phyloP scores from a whole-genome alignment of 2,888 invertebrate genomes.

The Dromius quadrimaculatus region DNA sequence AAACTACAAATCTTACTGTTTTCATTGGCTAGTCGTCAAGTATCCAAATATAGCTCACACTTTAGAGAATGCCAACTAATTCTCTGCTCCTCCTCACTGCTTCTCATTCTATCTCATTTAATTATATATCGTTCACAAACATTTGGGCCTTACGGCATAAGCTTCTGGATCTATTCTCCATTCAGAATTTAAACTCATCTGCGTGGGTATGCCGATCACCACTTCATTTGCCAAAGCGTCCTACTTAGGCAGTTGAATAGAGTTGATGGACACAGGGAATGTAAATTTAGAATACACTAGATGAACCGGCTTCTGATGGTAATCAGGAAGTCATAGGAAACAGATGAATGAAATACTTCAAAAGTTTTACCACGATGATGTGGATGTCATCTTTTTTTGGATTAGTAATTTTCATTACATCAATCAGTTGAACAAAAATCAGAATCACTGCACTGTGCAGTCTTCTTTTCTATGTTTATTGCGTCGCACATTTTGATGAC shows the following conservation, averaged over 20 bases:
- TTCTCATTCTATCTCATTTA: conserved; percentile 6
- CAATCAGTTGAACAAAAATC: no score
- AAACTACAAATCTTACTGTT: no score
- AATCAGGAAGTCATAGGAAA: not conserved
- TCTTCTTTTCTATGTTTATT: no score
- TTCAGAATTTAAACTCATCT: conserved; percentile 18
- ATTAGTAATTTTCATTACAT: no score
- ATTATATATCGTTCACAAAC: conserved; percentile 36
- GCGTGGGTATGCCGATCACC: conserved; percentile 17
- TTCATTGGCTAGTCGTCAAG: not conserved
- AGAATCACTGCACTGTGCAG: no score
- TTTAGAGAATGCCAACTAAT: not conserved
- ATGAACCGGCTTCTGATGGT: not conserved
- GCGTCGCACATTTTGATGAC: no score
- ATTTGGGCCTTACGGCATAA: conserved; percentile 5
- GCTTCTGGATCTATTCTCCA: conserved; percentile 1
- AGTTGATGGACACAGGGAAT: conserved; percentile 7
- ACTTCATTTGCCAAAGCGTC: conserved; percentile 29
- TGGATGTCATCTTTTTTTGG: no score
- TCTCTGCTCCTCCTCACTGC: not conserved
- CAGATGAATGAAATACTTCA: not conserved
- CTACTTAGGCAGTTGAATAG: conserved; percentile 25
- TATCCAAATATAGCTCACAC: not conserved
- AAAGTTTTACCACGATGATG: no score
- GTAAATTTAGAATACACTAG: conserved; percentile 16